Evolutionary conservation across 2,888 invertebrate species (phyloP).

Genomic region (Perdita meconis): DNA sequence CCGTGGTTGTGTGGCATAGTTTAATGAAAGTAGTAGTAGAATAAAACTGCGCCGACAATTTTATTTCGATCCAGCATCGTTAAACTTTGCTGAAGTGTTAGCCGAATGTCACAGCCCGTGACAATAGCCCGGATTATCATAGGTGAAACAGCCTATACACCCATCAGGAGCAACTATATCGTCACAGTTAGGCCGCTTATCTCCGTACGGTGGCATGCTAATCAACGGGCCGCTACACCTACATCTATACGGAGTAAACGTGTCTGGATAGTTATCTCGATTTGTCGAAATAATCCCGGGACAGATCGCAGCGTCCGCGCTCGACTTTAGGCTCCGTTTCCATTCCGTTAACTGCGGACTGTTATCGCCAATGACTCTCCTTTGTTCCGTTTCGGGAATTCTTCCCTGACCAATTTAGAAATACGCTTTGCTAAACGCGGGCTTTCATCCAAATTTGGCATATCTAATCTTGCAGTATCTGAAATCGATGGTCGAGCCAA

Average conservation of each 20-base stretch:
- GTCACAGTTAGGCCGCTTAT: conserved; percentile 82
- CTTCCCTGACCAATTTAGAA: not conserved
- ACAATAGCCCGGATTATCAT: conserved; percentile 74
- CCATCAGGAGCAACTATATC: conserved; percentile 75
- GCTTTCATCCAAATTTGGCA: no score
- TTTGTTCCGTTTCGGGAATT: not conserved
- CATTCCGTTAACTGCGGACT: conserved; percentile 45
- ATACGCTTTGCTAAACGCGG: not conserved
- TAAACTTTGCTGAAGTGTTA: conserved; percentile 16
- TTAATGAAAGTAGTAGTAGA: not conserved
- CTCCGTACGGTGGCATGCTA: conserved; percentile 81
- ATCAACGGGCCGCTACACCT: conserved; percentile 76
- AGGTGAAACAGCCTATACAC: conserved; percentile 73
- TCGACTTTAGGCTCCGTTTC: conserved; percentile 76
- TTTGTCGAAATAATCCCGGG: conserved; percentile 81
- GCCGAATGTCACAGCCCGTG: conserved; percentile 28
- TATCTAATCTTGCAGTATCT: no score
- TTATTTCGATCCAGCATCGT: conserved; percentile 5
- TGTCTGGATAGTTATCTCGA: conserved; percentile 78
- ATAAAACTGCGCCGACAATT: not conserved
- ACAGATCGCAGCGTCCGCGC: conserved; percentile 75
- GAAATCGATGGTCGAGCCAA: no score
- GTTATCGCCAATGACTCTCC: conserved; percentile 2
- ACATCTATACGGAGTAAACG: conserved; percentile 70
- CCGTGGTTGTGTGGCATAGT: not conserved